Conservation (phyloP, 2,797 vertebrate genomes). For the Sylvia borin region DNA sequence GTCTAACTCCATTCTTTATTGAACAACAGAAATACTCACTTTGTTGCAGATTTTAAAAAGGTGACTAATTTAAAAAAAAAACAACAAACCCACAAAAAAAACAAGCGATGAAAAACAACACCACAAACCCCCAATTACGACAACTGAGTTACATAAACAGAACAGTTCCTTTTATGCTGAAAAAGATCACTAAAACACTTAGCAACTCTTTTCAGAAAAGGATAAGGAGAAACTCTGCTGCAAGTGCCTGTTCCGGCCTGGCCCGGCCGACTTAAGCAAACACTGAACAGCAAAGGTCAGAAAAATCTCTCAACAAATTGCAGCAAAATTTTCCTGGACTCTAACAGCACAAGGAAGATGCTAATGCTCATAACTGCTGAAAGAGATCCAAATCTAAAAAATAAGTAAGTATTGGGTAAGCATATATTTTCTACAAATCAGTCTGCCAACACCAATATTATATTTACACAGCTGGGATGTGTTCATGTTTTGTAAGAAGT, state of each 20-base stretch:
- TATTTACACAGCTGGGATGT: constrained; percentile 62
- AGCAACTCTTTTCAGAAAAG: neutral
- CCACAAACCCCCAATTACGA: neutral
- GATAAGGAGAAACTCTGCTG: neutral
- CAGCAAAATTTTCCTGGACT: neutral
- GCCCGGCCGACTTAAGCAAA: neutral
- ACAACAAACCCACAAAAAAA: neutral
- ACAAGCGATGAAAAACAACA: neutral
- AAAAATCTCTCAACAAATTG: neutral
- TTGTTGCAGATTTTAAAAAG: neutral
- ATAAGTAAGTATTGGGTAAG: neutral
- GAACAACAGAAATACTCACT: neutral
- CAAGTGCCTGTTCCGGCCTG: neutral
- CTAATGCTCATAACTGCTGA: neutral
- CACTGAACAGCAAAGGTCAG: neutral
- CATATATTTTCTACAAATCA: constrained; percentile 31
- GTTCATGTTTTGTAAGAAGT: constrained; percentile 39
- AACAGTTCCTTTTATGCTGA: neutral
- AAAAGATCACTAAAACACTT: neutral
- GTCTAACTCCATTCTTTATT: neutral
- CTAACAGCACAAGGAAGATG: neutral
- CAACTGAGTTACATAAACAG: neutral
- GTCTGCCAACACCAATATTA: constrained; percentile 20
- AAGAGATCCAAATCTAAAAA: neutral
- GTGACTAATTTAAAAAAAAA: accelerated